Evolutionary conservation across 2,113 vertebrate species (phyloP).

Genomic region (Scomber scombrus): DNA sequence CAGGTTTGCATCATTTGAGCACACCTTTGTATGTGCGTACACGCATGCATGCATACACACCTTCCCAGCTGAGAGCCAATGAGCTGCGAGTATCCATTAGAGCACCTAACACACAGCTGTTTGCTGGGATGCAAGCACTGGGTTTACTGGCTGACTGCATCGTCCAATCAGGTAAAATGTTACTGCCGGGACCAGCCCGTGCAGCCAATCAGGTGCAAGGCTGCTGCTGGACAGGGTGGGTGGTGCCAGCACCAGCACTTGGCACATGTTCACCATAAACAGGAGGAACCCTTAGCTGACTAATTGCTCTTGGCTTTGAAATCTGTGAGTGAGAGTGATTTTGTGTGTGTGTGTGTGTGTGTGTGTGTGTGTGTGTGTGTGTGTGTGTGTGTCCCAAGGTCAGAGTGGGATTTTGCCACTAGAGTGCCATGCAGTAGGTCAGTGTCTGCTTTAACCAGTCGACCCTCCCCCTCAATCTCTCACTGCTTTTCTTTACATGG

Average conservation of each 20-base stretch:
- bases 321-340: too few species aligned
- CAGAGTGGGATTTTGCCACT: slow-evolving; percentile 20
- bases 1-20: not conserved
- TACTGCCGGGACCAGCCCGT: not conserved
- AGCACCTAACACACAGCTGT: slow-evolving; percentile 36
- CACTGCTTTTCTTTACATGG: not conserved
- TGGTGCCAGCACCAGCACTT: slow-evolving; percentile 30
- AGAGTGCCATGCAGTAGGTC: not conserved
- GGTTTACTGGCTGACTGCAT: slow-evolving; percentile 5
- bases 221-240: slow-evolving; percentile 47
- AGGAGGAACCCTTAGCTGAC: slow-evolving; percentile 39
- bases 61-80: slow-evolving; percentile 60
- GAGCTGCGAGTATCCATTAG: slow-evolving; percentile 16
- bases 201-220: slow-evolving; percentile 61
- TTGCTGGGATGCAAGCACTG: slow-evolving; percentile 21
- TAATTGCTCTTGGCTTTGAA: slow-evolving; percentile 49
- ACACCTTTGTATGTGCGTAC: not conserved
- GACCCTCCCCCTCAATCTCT: not conserved
- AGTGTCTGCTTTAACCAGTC: slow-evolving; percentile 2
- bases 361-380: slow-evolving; percentile 26
- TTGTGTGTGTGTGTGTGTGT: slow-evolving; percentile 3
- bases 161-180: slow-evolving; percentile 44
- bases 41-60: slow-evolving; percentile 48
- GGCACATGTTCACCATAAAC: slow-evolving; percentile 44
- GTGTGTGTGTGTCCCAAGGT: slow-evolving; percentile 39